Evolutionary conservation across 2,797 vertebrate species (phyloP).

Genomic region (Prunella strophiata): DNA sequence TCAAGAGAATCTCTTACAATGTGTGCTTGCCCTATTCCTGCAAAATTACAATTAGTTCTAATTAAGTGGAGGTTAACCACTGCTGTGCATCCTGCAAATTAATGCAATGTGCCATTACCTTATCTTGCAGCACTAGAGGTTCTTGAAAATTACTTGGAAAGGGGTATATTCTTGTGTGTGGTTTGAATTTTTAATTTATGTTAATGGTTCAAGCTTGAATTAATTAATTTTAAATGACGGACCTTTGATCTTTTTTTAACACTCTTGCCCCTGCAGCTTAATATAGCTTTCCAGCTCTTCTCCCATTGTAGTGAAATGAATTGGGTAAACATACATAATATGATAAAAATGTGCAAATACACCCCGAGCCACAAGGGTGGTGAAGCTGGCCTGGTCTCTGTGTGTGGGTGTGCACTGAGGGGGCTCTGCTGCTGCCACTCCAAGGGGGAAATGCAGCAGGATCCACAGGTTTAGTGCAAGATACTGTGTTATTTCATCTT

Average conservation of each 20-base stretch:
- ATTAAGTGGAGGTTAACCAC: slow-evolving; percentile 67
- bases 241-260: slow-evolving; percentile 23
- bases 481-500: rapidly evolving
- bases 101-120: slow-evolving; percentile 39
- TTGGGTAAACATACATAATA: not conserved
- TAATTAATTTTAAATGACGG: not conserved
- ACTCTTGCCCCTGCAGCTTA: not conserved
- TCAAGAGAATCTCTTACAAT: slow-evolving; percentile 6
- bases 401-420: not conserved
- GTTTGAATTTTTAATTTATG: slow-evolving; percentile 55
- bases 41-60: slow-evolving; percentile 51
- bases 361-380: not conserved
- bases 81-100: not conserved
- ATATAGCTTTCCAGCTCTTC: not conserved
- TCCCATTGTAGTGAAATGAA: not conserved
- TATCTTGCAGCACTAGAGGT: slow-evolving; percentile 4
- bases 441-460: not conserved
- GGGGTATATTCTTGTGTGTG: not conserved
- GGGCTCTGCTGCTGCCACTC: not conserved
- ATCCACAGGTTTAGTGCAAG: not conserved
- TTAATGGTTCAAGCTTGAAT: slow-evolving; percentile 14
- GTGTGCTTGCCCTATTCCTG: not conserved
- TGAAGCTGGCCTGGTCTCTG: rapidly evolving
- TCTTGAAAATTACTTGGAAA: slow-evolving; percentile 49
- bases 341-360: not conserved